Conservation (phyloP, 2,888 invertebrate species). For the Minunthozetes semirufus region DNA sequence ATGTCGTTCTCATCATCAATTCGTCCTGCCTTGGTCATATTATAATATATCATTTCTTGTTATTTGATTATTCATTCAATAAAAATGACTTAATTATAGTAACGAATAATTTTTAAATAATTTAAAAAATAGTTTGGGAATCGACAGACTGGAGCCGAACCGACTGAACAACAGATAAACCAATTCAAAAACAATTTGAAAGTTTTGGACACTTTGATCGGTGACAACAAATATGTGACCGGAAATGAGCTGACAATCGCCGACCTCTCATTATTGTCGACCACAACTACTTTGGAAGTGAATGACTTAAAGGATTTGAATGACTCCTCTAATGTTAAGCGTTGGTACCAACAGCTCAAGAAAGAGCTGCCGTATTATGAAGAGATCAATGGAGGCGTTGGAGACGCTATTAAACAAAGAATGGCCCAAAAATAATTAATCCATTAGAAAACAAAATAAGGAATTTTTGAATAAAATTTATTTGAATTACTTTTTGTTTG, state of each 20-base stretch:
- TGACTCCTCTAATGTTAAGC: background rate
- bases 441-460: no score
- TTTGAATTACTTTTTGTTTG: no score
- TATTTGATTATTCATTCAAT: no score
- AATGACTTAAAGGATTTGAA: background rate
- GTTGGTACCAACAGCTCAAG: constrained; percentile 21
- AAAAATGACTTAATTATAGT: no score
- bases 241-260: constrained; percentile 28
- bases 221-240: no score
- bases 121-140: no score
- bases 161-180: background rate
- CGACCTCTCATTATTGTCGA: constrained; percentile 27
- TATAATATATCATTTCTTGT: no score
- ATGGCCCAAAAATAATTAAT: no score
- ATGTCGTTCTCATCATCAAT: constrained; percentile 64
- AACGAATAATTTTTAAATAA: no score
- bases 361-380: constrained; percentile 10
- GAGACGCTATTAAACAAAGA: no score
- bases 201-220: background rate
- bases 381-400: constrained; percentile 21
- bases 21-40: no score
- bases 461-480: no score
- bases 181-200: background rate
- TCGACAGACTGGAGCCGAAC: background rate
- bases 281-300: background rate